Base-by-base conservation (phyloP, 2,113 vertebrate genomes). In the Lipophrys pholis region DNA sequence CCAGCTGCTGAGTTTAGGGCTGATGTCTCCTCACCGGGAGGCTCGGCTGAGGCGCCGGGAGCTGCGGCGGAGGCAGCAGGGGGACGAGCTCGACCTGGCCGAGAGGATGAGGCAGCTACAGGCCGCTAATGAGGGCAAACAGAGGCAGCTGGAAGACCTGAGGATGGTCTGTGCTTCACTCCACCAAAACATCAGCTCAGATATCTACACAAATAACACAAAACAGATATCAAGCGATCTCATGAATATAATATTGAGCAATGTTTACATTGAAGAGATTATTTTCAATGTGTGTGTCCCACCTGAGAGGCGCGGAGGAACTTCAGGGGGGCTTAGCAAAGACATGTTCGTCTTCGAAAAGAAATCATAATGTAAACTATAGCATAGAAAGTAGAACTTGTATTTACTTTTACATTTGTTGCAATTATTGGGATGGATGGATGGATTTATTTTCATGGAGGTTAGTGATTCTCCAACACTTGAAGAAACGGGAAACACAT, bases 21-120 rank as follows among this genome's bases (percentile, higher is more conserved):
- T 93, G 57, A 82, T 91, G 3, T 94, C 97, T 3, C 97, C 95
- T 5, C 97, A 97, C 90, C 95, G 94, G 1, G 97, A 98, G 69
- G 95, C 96, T 1, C 94, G 95, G 0, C 94, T 95, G 72, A 95
- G 94, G 35, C 94, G 98, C 6, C 94, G 93, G 67, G 96, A 96
- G 42, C 75, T 96, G 17, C 90, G 97, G 11, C 95, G 95, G 93
- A 97, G 92, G 86, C 91, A 95, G 71, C 87, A 94, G 63, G 93
- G 89, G 0, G 95, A 97, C 64, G 96, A 98, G 40, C 94, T 95
- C 36, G 92, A 97, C 82, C 81, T 99, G 87, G 93, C 94, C 52
- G 83, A 94, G 67, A 94, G 93, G 87, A 98, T 99, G 97, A 96
- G 88, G 77, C 95, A 94, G 8, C 95, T 99, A 43, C 97, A 97